Evolutionary conservation across 2,888 invertebrate genomes (phyloP).

Genomic region (Sarcophaga rosellei): DNA sequence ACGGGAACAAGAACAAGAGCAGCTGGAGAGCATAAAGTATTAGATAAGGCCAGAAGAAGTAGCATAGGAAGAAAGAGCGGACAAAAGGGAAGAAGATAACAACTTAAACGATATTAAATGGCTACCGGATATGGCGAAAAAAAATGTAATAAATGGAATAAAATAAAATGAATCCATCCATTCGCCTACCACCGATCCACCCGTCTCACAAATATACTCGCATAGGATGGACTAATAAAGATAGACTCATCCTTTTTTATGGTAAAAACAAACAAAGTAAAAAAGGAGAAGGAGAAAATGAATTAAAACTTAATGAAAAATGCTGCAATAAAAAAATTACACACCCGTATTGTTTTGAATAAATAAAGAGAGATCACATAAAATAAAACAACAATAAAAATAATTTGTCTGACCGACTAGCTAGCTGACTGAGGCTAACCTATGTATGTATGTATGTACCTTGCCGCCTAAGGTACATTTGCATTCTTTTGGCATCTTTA

Average conservation of each 20-base stretch:
- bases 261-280: conserved; percentile 43
- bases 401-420: no score
- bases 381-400: no score
- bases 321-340: neutral
- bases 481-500: no score
- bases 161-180: conserved; percentile 60
- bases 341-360: neutral
- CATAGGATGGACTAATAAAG: neutral
- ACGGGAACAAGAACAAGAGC: conserved; percentile 27
- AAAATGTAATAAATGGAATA: conserved; percentile 28
- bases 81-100: conserved; percentile 53
- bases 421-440: no score
- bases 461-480: no score
- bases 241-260: conserved; percentile 31
- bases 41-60: neutral
- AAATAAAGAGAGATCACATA: no score
- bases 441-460: no score
- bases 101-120: conserved; percentile 67
- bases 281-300: conserved; percentile 10
- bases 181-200: neutral
- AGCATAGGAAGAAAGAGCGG: neutral
- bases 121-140: conserved; percentile 64
- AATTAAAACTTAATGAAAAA: conserved; percentile 36
- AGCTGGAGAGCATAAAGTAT: conserved; percentile 52
- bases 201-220: neutral